Evolutionary conservation across 2,113 vertebrate genomes (phyloP), one percentile per base, ranked within the genome.

Genomic region (Microcebus lehilahytsara): DNA sequence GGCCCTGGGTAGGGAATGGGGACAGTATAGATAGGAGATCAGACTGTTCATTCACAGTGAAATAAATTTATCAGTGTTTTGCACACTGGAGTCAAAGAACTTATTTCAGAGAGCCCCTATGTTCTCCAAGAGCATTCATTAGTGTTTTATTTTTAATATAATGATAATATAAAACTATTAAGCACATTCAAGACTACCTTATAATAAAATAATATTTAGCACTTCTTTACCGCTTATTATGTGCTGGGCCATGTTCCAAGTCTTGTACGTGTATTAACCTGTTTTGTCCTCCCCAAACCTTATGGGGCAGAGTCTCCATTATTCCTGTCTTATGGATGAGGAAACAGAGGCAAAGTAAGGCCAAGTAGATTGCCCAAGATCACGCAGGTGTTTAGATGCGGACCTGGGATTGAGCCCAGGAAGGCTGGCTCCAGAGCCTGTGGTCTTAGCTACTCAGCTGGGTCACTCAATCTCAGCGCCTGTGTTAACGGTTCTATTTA

Each of bases 261-360:
- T 22, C 75, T 81, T 78, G 23, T 16, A 19, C 9, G 1, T 37
- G 0, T 69, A 34, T 89, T 87, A 58, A 62, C 60, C 79, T 66
- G 37, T 81, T 85, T 91, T 89, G 9, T 79, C 30, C 22, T 93
- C 27, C 85, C 58, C 2, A 78, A 32, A 49, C n/a, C 12, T 40
- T 62, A 25, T 34, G 46, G 72, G 37, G 34, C 85, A 66, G 75
- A 30, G 8, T 12, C 17, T 64, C 58, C 56, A 20, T 86, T 84
- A 62, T 91, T 89, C 81, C 89, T 83, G 46, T 87, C 83, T 93
- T 96, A 64, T 46, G 74, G 78, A 69, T 75, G 89, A 93, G 95
- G 58, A 85, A 89, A 81, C 2, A 0, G 72, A 83, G n/a, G n/a
- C 58, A 37, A 25, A 58, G 32, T 66, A 60, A 91, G 67, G 49